Evolutionary conservation across 2,888 invertebrate genomes (phyloP), one percentile per base, ranked within the genome.

Genomic region (Caenorhabditis doughertyi): DNA sequence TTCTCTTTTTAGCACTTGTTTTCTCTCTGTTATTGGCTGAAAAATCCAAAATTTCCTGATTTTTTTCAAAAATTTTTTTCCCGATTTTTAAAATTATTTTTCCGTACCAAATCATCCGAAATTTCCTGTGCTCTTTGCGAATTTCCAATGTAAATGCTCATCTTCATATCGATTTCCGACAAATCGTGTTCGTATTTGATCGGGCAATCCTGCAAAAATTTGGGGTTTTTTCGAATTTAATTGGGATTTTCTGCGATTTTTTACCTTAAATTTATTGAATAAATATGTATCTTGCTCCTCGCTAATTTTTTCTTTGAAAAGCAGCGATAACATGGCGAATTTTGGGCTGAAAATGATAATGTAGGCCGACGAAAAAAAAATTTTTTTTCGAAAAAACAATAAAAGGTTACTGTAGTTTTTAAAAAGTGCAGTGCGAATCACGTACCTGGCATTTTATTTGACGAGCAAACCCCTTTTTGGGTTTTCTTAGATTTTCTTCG

Each of bases 381-480:
- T 39, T 9, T 39, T 9, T 39, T 39, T 39, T 3, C 9, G 4
- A 8, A 16, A 39, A 39, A 39, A 13, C 13, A 13, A 16, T 11
- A 11, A 13, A 0, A 32, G 70, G 16, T 35, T 71, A 71, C 70
- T 27, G 70, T 71, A 71, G 58, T 23, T 29, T 7, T 9, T 67
- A 23, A 11, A 51, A 11, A 18, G 44, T 47, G 68, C 42, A 2
- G 47, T 42, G 68, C 3, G 5, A 23, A 9, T n/a, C 25, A 21
- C 71, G 71, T 71, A 71, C 71, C 39, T 51, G 49, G 39, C 71
- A 71, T 60, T 71, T 71, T 49, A 60, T 25, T 27, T 21, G 39
- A 60, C 71, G 71, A 27, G 60, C 71, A 56, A 55, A 13, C 9
- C 32, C 9, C 32, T 8, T 8, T 16, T 32, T 55, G 3, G 3